Evolutionary conservation across 2,888 invertebrate genomes (phyloP).

Genomic region (Clitarchus hookeri): DNA sequence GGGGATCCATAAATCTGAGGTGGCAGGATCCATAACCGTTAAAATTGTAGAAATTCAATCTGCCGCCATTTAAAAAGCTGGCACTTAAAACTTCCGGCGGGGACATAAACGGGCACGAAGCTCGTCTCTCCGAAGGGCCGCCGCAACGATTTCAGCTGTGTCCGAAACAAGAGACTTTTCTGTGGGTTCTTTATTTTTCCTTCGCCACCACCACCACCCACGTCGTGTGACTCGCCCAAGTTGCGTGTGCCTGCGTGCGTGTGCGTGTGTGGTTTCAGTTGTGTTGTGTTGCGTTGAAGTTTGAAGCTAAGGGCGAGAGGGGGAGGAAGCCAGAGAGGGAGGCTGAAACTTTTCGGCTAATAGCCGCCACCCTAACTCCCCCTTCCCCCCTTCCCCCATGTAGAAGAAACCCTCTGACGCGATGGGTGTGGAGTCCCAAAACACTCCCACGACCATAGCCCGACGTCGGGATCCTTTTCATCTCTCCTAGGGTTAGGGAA

Average conservation of each 20-base stretch:
- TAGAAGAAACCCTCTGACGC: not conserved
- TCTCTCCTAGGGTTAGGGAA: not conserved
- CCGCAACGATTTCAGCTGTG: not conserved
- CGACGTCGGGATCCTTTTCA: not conserved
- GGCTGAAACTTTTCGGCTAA: constrained; percentile 7
- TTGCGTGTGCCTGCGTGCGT: not conserved
- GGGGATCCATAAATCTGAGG: no score
- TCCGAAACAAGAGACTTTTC: not conserved
- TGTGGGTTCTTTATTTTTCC: not conserved
- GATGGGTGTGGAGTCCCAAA: not conserved
- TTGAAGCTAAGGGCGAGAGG: no score
- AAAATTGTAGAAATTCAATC: no score
- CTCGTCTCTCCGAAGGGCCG: no score
- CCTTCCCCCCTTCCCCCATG: not conserved
- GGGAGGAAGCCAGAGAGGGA: not conserved
- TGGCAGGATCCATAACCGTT: no score
- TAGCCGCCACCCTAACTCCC: not conserved
- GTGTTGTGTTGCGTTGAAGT: not conserved
- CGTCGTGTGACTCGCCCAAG: not conserved
- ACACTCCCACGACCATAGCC: not conserved
- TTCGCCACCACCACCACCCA: not conserved
- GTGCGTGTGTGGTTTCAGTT: not conserved
- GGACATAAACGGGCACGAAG: no score
- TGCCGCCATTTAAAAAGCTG: no score
- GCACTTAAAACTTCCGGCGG: no score